Evolutionary conservation across 1,140 invertebrate genomes (phyloP).

Genomic region (Achatina immaculata): DNA sequence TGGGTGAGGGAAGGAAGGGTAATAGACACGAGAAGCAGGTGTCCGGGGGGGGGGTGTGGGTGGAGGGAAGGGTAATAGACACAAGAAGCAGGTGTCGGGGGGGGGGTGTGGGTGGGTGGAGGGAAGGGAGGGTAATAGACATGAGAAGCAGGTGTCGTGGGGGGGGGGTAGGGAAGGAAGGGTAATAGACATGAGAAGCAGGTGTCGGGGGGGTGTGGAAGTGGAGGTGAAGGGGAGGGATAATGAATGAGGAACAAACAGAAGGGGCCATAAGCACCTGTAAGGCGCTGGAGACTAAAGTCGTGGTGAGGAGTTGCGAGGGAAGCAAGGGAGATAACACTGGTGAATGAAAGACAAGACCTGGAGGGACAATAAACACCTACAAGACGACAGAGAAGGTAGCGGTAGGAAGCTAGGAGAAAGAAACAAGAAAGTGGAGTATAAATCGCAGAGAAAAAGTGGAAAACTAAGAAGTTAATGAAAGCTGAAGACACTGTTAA

Average conservation of each 20-base stretch:
- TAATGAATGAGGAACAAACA: neutral
- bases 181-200: neutral
- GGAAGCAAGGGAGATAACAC: no score
- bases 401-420: neutral
- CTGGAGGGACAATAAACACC: neutral
- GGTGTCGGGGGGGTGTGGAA: neutral
- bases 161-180: neutral
- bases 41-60: neutral
- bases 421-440: neutral
- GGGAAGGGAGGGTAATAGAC: neutral
- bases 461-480: no score
- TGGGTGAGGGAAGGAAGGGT: neutral
- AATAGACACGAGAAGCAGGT: neutral
- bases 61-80: neutral
- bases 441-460: no score
- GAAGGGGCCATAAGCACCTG: neutral
- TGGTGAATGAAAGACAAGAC: no score
- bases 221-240: neutral
- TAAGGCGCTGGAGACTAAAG: no score
- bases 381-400: neutral
- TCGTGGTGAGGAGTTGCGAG: no score
- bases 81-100: no score
- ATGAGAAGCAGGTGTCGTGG: neutral
- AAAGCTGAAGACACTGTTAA: no score
- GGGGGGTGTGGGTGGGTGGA: neutral